Percentiles rank a stretch among this genome's conserved stretches.
Conservation (phyloP, 2,797 vertebrate species). For the Nannoperca australis region DNA sequence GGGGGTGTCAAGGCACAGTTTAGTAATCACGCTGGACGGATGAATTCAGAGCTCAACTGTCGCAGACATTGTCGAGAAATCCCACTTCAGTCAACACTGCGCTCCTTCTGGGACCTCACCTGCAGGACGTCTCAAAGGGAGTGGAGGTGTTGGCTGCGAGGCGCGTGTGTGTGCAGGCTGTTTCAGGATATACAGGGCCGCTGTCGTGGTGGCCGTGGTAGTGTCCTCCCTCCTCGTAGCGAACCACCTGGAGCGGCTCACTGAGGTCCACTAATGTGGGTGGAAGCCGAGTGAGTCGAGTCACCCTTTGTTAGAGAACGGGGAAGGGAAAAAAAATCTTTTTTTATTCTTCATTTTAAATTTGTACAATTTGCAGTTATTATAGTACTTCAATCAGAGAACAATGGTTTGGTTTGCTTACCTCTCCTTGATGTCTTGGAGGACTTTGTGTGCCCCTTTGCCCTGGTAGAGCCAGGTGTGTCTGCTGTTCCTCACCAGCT, state of each 20-base stretch:
- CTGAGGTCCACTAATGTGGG: conserved; percentile 93
- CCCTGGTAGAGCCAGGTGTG: conserved; percentile 99
- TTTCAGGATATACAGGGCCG: conserved; percentile 96
- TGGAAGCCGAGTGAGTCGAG: conserved; percentile 92
- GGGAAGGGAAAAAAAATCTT: neutral
- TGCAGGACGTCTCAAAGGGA: conserved; percentile 97
- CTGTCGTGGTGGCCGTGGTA: conserved; percentile 99
- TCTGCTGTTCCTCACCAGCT: conserved; percentile 96
- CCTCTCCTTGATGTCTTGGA: conserved; percentile 93
- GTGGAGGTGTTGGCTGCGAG: conserved; percentile 91
- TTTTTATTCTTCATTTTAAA: neutral
- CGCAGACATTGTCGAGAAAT: neutral
- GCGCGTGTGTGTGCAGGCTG: conserved; percentile 96
- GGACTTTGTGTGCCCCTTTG: conserved; percentile 93
- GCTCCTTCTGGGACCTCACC: conserved; percentile 82
- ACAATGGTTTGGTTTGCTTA: conserved; percentile 58
- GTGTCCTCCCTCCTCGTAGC: conserved; percentile 95
- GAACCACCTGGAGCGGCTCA: conserved; percentile 97
- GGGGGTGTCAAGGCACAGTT: conserved; percentile 31
- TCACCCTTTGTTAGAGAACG: conserved; percentile 85
- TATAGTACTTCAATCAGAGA: neutral
- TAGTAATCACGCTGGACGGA: conserved; percentile 34
- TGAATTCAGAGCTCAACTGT: conserved; percentile 30
- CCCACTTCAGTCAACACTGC: neutral
- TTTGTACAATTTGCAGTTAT: neutral